These are phyloP conservation scores for Dinothrombium tinctorium DNA, from an alignment of 1,140 invertebrate species.

Conservation along the genomic window DNA sequence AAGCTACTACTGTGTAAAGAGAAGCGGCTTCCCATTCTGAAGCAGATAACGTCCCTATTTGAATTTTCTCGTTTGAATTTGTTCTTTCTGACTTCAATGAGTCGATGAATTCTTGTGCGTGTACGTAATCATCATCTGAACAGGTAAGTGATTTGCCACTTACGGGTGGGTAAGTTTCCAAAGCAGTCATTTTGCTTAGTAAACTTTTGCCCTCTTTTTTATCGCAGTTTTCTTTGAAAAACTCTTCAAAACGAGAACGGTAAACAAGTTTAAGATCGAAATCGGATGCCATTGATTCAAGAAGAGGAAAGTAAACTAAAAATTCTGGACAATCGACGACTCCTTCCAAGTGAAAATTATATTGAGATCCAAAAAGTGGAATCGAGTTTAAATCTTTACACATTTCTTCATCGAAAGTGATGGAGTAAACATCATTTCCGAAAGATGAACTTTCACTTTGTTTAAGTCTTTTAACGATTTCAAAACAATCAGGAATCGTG, in stretches of 20 bases:
- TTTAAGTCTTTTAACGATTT: slow-evolving; percentile 38
- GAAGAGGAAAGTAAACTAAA: slow-evolving; percentile 68
- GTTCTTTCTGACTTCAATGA: slow-evolving; percentile 15
- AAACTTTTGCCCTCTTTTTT: slow-evolving; percentile 31
- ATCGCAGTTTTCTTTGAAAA: slow-evolving; percentile 38
- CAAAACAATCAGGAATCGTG: slow-evolving; percentile 75
- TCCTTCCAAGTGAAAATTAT: slow-evolving; percentile 81
- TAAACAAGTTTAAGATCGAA: slow-evolving; percentile 51
- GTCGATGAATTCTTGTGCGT: slow-evolving; percentile 34
- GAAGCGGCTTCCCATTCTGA: slow-evolving; percentile 81
- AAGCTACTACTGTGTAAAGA: slow-evolving; percentile 57
- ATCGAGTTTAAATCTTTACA: slow-evolving; percentile 22
- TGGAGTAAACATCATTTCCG: slow-evolving; percentile 63
- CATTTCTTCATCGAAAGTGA: slow-evolving; percentile 41
- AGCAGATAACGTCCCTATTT: slow-evolving; percentile 43
- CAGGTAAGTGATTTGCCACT: slow-evolving; percentile 30
- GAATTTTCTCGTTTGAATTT: slow-evolving; percentile 8
- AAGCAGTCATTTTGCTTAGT: slow-evolving; percentile 44
- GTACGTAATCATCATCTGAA: slow-evolving; percentile 39
- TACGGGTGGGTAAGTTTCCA: slow-evolving; percentile 30
- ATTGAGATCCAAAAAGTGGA: slow-evolving; percentile 83
- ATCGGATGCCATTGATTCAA: slow-evolving; percentile 55
- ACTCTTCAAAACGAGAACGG: slow-evolving; percentile 50
- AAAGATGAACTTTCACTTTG: slow-evolving; percentile 26
- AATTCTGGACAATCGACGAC: slow-evolving; percentile 97